Evolutionary conservation across 2,888 invertebrate species (phyloP), one percentile per base, ranked within the genome.

Genomic region (Elysia crispata): DNA sequence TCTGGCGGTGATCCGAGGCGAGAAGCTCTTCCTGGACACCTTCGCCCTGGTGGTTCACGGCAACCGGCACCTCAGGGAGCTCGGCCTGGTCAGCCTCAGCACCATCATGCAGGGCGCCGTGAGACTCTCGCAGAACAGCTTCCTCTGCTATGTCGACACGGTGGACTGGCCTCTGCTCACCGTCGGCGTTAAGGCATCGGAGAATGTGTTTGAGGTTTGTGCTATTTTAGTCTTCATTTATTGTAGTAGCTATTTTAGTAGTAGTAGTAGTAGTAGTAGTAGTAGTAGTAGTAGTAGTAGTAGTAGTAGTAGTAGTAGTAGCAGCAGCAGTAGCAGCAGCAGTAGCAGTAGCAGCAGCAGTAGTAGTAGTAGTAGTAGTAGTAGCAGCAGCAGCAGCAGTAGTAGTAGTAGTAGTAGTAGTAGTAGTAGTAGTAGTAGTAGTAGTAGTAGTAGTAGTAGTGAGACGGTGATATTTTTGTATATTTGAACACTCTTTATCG

Each of bases 81-180:
- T 98, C 87, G 97, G 97, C 6, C 84, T 92, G 73, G 79, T 83
- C 1, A 87, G 89, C 49, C 84, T 92, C 83, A 89, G 86, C 0
- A 94, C 95, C 86, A 96, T 99, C 87, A 93, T 95, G 86, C 94
- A 95, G 72, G 99, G 99, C 11, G 95, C 95, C 0, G 96, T 11
- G 5, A 41, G 41, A 11, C 11, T 41, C 5, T 41, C 97, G 90
- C 96, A 96, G 91, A 99, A 99, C 93, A 95, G 95, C 50, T 94
- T 94, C 69, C 94, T 99, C 66, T 99, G 99, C 93, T 98, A 96
- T 93, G 95, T 96, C 33, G 94, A 96, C 89, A 97, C 97, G 5
- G 95, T 99, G 87, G 96, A 98, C 92, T 99, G 99, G 99, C 93
- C 94, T 79, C 92, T 93, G 80, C 97, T 99, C 84, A 95, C 95